A percentile compares a stretch with the other conserved stretches of the same genome.
These are phyloP conservation scores for Chouioia cunea DNA, from an alignment of 2,888 invertebrate species.

Conservation along the genomic window DNA sequence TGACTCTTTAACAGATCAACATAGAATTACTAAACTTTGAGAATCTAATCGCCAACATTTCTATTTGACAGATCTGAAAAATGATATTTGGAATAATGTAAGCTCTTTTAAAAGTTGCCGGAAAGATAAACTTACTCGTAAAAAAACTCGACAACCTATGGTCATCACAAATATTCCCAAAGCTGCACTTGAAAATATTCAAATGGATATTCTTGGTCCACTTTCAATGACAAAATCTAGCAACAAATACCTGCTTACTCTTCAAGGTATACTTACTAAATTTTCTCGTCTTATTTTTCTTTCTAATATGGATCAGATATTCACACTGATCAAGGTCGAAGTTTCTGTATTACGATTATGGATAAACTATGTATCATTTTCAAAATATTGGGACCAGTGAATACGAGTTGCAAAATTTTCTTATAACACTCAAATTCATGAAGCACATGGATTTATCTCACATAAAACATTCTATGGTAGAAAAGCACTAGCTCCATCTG, in stretches of 20 bases:
- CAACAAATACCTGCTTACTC: slow-evolving; percentile 6
- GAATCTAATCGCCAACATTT: not conserved
- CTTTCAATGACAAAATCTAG: not conserved
- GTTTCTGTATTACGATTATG: not conserved
- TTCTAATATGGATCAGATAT: not conserved
- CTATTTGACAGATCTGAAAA: not conserved
- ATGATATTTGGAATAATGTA: not conserved
- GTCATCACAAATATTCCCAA: slow-evolving; percentile 5
- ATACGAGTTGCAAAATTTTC: slow-evolving; percentile 1
- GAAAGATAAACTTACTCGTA: not conserved
- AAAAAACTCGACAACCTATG: slow-evolving; percentile 5
- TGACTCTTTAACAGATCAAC: not conserved
- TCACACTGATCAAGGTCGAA: not conserved
- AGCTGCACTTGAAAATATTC: not conserved
- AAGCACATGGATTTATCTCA: slow-evolving; percentile 13
- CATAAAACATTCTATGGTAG: too few relatives aligned
- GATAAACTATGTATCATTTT: not conserved
- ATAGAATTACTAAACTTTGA: not conserved
- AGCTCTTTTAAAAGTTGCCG: not conserved
- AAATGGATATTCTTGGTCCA: slow-evolving; percentile 17
- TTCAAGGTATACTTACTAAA: slow-evolving; percentile 11
- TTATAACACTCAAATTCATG: slow-evolving; percentile 10
- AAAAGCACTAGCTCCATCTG: too few relatives aligned
- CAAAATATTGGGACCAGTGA: too few relatives aligned
- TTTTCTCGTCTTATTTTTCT: not conserved